Conservation (phyloP, 2,888 invertebrate species). For the Tromatobia lineatoria region DNA sequence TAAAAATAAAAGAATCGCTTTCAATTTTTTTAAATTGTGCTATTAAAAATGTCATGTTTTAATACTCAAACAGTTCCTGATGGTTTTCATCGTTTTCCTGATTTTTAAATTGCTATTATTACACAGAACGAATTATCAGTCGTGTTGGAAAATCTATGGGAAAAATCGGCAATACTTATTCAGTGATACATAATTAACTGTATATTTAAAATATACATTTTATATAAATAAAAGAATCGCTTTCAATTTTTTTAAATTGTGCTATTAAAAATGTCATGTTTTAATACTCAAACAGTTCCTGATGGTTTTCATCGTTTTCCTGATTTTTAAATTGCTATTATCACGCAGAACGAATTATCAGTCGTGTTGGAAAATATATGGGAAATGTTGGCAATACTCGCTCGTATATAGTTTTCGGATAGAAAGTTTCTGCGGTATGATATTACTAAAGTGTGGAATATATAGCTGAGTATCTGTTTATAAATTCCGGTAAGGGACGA, state of each 20-base stretch:
- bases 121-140: background rate
- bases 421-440: slow-evolving; percentile 19
- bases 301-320: too few species aligned
- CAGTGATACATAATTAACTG: slow-evolving; percentile 20
- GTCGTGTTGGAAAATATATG: background rate
- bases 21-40: too few species aligned
- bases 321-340: background rate
- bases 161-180: background rate
- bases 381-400: background rate
- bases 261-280: too few species aligned
- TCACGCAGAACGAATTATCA: background rate
- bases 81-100: too few species aligned
- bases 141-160: background rate
- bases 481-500: slow-evolving; percentile 34
- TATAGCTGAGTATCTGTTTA: slow-evolving; percentile 38
- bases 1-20: background rate
- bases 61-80: too few species aligned
- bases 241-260: too few species aligned
- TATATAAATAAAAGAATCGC: background rate
- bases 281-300: too few species aligned
- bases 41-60: too few species aligned
- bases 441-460: slow-evolving; percentile 23
- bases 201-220: background rate
- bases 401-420: slow-evolving; percentile 8
- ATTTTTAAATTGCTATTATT: background rate